phyloP scores from a whole-genome alignment of 1,140 invertebrate species.

The Drosophila miranda region DNA sequence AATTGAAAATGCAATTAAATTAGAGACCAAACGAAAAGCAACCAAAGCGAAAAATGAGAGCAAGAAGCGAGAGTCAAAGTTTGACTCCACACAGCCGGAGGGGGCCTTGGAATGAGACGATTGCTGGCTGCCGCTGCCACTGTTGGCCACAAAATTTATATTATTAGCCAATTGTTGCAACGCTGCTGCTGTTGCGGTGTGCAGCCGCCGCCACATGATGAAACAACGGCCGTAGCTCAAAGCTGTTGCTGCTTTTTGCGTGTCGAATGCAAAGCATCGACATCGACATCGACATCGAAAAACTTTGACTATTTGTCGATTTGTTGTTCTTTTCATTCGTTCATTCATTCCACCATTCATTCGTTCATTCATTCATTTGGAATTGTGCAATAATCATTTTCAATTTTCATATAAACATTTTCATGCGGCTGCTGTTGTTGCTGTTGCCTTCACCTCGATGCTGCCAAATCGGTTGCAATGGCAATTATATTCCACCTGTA shows the following conservation, averaged over 20 bases:
- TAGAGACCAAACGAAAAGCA: constrained; percentile 21
- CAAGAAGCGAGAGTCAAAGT: constrained; percentile 34
- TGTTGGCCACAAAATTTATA: constrained; percentile 73
- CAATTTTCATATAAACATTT: constrained; percentile 78
- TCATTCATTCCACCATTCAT: too few species aligned
- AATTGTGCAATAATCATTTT: constrained; percentile 77
- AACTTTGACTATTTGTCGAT: constrained; percentile 69
- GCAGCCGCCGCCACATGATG: constrained; percentile 25
- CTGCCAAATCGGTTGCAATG: constrained; percentile 72
- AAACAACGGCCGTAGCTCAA: too few species aligned
- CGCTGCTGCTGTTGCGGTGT: constrained; percentile 34
- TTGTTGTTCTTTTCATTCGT: constrained; percentile 28
- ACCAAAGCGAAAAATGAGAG: constrained; percentile 44
- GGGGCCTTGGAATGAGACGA: constrained; percentile 50
- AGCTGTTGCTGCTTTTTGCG: constrained; percentile 60
- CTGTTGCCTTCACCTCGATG: constrained; percentile 73
- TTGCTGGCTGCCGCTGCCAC: constrained; percentile 28
- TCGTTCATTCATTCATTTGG: constrained; percentile 24
- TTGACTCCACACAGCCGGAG: constrained; percentile 20
- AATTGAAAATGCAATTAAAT: constrained; percentile 75
- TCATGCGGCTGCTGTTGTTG: constrained; percentile 30
- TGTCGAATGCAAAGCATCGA: constrained; percentile 74
- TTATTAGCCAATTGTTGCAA: constrained; percentile 77
- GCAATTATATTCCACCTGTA: constrained; percentile 67
- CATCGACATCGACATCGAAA: constrained; percentile 1